Conservation (phyloP, 2,113 vertebrate species). For the Ochotona princeps region DNA sequence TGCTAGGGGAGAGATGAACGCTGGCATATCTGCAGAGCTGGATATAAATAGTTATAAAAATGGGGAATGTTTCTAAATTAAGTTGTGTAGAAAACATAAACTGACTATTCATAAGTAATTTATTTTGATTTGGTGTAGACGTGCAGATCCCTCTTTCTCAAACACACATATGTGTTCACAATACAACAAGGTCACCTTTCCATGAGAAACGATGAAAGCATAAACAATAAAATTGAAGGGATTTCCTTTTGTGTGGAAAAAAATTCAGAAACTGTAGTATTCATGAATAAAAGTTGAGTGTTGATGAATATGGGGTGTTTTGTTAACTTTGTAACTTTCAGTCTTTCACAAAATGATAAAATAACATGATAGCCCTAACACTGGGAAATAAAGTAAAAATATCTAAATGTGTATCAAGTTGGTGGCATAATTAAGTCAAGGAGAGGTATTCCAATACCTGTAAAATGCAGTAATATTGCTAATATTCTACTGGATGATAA, state of each 20-base stretch:
- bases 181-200: neutral
- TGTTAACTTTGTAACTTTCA: neutral
- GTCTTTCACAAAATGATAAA: neutral
- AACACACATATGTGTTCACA: neutral
- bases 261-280: neutral
- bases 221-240: neutral
- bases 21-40: neutral
- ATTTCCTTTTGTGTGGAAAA: accelerated
- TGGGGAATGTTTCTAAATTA: neutral
- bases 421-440: neutral
- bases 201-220: neutral
- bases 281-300: neutral
- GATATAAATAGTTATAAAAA: neutral
- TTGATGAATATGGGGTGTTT: neutral
- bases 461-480: neutral
- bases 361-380: neutral
- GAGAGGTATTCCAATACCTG: neutral
- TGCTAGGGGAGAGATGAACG: neutral
- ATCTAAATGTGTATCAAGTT: neutral
- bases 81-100: accelerated
- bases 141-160: too few species aligned
- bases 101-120: neutral
- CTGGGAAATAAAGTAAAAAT: neutral
- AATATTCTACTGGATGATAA: neutral
- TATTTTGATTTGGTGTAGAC: neutral